Evolutionary conservation across 1,140 invertebrate genomes (phyloP), one percentile per base, ranked within the genome.

Genomic region (Rhagoletis pomonella): DNA sequence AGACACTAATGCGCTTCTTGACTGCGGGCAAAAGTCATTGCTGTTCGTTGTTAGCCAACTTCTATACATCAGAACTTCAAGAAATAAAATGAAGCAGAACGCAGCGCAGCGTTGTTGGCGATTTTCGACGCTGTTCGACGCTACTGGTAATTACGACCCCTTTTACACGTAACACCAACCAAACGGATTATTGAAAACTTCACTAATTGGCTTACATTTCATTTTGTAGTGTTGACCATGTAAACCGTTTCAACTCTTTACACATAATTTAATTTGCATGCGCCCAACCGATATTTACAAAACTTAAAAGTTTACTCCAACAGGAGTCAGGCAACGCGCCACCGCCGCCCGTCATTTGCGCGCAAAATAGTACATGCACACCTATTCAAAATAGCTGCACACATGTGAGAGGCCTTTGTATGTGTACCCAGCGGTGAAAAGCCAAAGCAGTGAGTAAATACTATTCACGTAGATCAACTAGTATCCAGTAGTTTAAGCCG

Each of bases 231-330:
- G 73, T 81, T 81, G 73, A 81, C 73, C 73, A 55, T 81, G 73
- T 81, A 81, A 81, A 81, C 73, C 73, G 47, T 81, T 81, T 81
- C 73, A 81, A 81, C 73, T 81, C 73, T 81, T 81, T 81, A 81
- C 73, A 81, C 73, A 55, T 55, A 81, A 81, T 81, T 81, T 81
- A 81, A 81, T 81, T 81, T 81, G 47, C 69, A 73, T 73, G 69
- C 73, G 73, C 73, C 73, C 73, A 55, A 81, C 42, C 47, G 73
- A 55, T 50, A 77, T 77, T 77, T 77, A n/a, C 73, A 55, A 17
- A 81, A 81, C 73, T 55, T 10, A 42, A 81, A 3, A 47, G 73
- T 55, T 29, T 58, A 29, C 47, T 55, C n/a, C 17, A 19, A 4
- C 47, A 47, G 17, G 39, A 4, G 69, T 29, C 69, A 55, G 44